Evolutionary conservation across 2,888 invertebrate species (phyloP), one percentile per base, ranked within the genome.

Genomic region (Euphydryas editha): DNA sequence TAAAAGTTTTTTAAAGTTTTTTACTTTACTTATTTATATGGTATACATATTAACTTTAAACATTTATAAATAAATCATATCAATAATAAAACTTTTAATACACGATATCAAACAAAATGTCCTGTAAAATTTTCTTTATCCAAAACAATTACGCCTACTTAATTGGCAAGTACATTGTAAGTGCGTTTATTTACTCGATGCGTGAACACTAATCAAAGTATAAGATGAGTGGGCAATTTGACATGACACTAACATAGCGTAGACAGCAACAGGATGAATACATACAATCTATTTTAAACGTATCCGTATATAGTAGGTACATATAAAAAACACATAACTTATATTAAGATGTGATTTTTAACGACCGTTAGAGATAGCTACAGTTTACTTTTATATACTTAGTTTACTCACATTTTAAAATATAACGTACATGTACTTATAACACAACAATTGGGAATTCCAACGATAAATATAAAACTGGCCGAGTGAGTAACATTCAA

Each of bases 191-290:
- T 24, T 51, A 51, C 21, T 15, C 21, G 24, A 10, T 17, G 49
- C 49, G 49, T 51, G 15, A 21, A n/a, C 7, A 51, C 49, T 20
- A 51, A 51, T 51, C 49, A 51, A 51, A 24, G 24, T 24, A 24
- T 51, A 51, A 21, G n/a, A 21, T 1, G n/a, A 72, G 62, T 67
- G 65, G 61, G 47, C 67, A 62, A 70, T 69, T 67, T 69, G 68
- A 72, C 73, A 72, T 67, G 75, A 75, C 75, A 69, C 60, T 72
- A 64, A 69, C 73, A 68, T 60, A 68, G 60, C 69, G 73, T 71
- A 69, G 73, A 71, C 49, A 24, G 49, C 24, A 51, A 24, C 15
- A 21, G 13, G 49, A 51, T 51, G 21, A 51, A 51, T 51, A 51
- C 49, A 7, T 51, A 51, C 21, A 51, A 47, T 47, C 20, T 24